phyloP scores from a whole-genome alignment of 1,140 invertebrate genomes.

The Papilio glaucus region DNA sequence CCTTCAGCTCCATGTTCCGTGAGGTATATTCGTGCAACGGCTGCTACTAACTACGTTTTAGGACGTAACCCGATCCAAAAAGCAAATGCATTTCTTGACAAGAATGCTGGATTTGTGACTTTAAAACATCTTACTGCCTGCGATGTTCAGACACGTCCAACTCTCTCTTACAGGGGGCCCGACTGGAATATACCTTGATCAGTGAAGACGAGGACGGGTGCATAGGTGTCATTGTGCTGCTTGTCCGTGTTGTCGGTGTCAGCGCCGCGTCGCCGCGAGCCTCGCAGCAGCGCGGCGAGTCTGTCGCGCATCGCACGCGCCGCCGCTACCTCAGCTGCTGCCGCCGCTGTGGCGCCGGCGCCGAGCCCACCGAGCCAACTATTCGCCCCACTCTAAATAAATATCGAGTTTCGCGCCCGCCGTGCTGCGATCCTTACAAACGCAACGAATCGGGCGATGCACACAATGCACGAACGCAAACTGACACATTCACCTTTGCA shows the following conservation, averaged over 20 bases:
- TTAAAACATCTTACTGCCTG: not conserved
- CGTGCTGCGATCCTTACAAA: slow-evolving; percentile 36
- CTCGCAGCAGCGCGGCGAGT: slow-evolving; percentile 68
- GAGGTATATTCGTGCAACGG: not conserved
- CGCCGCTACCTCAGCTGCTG: slow-evolving; percentile 43
- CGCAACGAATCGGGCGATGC: slow-evolving; percentile 35
- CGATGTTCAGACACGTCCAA: not conserved
- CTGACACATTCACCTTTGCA: slow-evolving; percentile 39
- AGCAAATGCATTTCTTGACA: not conserved
- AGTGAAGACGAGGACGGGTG: slow-evolving; percentile 62
- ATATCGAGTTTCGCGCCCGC: slow-evolving; percentile 28
- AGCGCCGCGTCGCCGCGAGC: slow-evolving; percentile 63
- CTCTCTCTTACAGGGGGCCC: not conserved
- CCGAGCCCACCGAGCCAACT: slow-evolving; percentile 41
- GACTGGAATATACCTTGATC: slow-evolving; percentile 57
- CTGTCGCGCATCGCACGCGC: slow-evolving; percentile 78
- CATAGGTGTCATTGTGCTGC: slow-evolving; percentile 60
- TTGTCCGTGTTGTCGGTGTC: slow-evolving; percentile 60
- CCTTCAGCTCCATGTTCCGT: not conserved
- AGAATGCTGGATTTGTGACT: not conserved
- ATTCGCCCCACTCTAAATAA: slow-evolving; percentile 38
- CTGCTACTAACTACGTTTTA: not conserved
- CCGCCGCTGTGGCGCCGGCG: slow-evolving; percentile 68
- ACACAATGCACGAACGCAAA: slow-evolving; percentile 35
- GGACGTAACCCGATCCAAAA: not conserved